Evolutionary conservation across 2,888 invertebrate genomes (phyloP), one percentile per base, ranked within the genome.

Genomic region (Drosophila setosimentum): DNA sequence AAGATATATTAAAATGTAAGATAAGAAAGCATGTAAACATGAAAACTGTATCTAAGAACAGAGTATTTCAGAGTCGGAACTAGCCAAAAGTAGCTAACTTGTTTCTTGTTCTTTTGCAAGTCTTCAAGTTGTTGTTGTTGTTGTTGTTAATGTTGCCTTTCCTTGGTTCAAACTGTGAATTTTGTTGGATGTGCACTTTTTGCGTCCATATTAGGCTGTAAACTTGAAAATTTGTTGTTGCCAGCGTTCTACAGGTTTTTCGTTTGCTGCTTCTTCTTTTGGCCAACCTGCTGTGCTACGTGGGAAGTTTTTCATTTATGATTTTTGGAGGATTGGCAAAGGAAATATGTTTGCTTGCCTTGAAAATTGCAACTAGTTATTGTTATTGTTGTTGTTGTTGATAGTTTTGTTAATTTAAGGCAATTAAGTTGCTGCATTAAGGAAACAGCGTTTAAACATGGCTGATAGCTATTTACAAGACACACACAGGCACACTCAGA

Each of bases 161-260:
- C 24, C 27, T 40, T 45, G 40, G 18, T 49, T 54, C 32, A 50
- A 10, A 53, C 48, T 42, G 32, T 66, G 35, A n/a, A 42, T 77
- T 60, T 50, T 53, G 54, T 57, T 45, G 66, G 50, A 66, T 60
- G 59, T 48, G 82, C 82, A 82, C 82, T 82, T 82, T 73, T 84
- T 76, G 57, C 60, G 27, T 71, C 71, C 78, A 71, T 80, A 79
- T 82, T 82, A 67, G 65, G 82, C 64, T 75, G 70, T 84, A 87
- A 84, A 84, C 87, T 87, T 82, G 87, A 81, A 87, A 87, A 84
- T 67, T 64, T 72, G 74, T 68, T 65, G 66, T 30, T 67, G 55
- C 49, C 66, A 78, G 68, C 63, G 85, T 84, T 87, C 80, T 89
- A 74, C 82, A 67, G 67, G 85, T 83, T 88, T 85, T 80, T 75